A percentile compares a stretch with the other conserved stretches of the same genome.
Evolutionary conservation across 2,113 vertebrate genomes (phyloP).

Genomic region (Tympanuchus pallidicinctus): DNA sequence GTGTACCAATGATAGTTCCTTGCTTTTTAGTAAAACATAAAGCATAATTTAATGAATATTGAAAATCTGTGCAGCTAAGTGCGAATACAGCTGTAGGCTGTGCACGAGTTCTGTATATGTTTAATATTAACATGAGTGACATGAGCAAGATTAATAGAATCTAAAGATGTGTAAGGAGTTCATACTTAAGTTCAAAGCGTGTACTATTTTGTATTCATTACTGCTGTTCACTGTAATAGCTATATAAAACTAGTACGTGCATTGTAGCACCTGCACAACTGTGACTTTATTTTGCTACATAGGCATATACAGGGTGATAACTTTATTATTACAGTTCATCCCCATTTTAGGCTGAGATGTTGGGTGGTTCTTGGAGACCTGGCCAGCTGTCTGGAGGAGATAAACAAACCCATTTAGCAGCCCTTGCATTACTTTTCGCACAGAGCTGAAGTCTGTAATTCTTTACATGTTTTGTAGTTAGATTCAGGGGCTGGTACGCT

Average conservation of each 20-base stretch:
- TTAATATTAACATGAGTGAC: not conserved
- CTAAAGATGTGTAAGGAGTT: not conserved
- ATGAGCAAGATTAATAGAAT: not conserved
- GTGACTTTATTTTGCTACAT: not conserved
- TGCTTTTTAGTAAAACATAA: not conserved
- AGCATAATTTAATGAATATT: not conserved
- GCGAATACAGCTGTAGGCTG: not conserved
- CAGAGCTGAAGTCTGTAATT: not conserved
- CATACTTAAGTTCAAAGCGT: not conserved
- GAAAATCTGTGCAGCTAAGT: not conserved
- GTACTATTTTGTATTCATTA: not conserved
- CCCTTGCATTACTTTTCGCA: not conserved
- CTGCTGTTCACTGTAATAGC: not conserved
- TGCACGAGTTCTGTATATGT: not conserved
- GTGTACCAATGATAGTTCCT: not conserved
- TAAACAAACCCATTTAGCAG: not conserved
- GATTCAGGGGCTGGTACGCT: not conserved
- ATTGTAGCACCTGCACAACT: not conserved
- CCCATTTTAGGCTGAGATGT: not conserved
- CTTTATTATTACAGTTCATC: not conserved
- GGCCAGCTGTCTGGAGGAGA: not conserved
- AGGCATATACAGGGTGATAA: not conserved
- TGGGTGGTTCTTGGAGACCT: not conserved
- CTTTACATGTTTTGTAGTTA: not conserved
- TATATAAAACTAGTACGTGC: not conserved